Evolutionary conservation across 2,113 vertebrate genomes (phyloP), one percentile per base, ranked within the genome.

Genomic region (Sitta europaea): DNA sequence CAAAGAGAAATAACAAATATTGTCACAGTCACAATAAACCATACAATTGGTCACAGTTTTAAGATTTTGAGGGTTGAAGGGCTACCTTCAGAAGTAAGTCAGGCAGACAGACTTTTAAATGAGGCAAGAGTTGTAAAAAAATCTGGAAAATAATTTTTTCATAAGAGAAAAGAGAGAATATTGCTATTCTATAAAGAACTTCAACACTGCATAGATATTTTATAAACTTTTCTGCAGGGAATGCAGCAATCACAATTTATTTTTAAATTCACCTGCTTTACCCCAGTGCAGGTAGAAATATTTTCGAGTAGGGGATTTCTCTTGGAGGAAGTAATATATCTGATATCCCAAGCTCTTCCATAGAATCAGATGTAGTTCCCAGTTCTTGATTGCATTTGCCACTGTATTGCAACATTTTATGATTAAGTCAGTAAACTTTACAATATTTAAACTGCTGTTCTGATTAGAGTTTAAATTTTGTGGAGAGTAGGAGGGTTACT

Each of bases 371-470:
- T 54, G 35, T 57, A 86, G 65, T 91, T 89, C 73, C 65, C 54
- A 17, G 31, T 67, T 92, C 86, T 86, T 96, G 91, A 96, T 96
- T 95, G 86, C 79, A 43, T 83, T 90, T 77, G 50, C 66, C 72
- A 71, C 53, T 91, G 93, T 96, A 87, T 57, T 92, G 84, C 89
- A 95, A 97, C 92, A 95, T 89, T 92, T 95, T 89, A 85, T 95
- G 80, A 95, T 96, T 96, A 91, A 92, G 89, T 92, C 86, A 87
- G 92, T 94, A 96, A 96, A 95, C 80, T 89, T 78, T 63, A 84
- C 81, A 96, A 90, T 86, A 89, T 85, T 94, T 91, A 85, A 95
- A 81, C 91, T 65, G 61, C n/a, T 74, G 50, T 80, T 94, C 89
- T 95, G 92, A 96, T 95, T 90, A 96, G 53, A 63, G 36, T 63